Conservation (phyloP, 2,888 invertebrate genomes). For the Brachyopa scutellaris region DNA sequence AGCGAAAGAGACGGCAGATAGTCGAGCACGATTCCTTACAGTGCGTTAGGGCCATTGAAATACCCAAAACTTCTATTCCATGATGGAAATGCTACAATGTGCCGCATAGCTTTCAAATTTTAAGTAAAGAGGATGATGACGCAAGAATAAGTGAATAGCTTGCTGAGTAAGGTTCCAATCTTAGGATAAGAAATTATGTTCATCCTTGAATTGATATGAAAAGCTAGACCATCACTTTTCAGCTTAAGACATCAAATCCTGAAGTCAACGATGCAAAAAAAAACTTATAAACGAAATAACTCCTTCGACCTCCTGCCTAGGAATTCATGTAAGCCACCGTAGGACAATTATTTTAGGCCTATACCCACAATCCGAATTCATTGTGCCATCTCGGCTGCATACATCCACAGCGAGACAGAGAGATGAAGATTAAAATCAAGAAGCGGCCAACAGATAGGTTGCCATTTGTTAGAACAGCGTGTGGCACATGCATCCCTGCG, state of each 20-base stretch:
- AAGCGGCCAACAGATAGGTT: slow-evolving; percentile 74
- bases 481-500: slow-evolving; percentile 74
- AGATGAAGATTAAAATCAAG: slow-evolving; percentile 75
- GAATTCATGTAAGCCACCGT: slow-evolving; percentile 55
- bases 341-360: slow-evolving; percentile 59
- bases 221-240: too few species aligned
- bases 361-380: slow-evolving; percentile 5
- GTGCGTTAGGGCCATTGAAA: too few species aligned
- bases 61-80: too few species aligned
- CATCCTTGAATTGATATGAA: too few species aligned
- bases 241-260: slow-evolving; percentile 36
- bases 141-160: too few species aligned
- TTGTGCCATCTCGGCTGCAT: slow-evolving; percentile 33
- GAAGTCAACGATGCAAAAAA: background rate
- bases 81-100: too few species aligned
- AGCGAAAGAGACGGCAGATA: too few species aligned
- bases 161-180: too few species aligned
- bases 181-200: too few species aligned
- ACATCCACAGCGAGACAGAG: slow-evolving; percentile 43
- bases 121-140: too few species aligned
- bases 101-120: too few species aligned
- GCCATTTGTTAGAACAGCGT: slow-evolving; percentile 76
- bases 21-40: too few species aligned
- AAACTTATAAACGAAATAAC: background rate
- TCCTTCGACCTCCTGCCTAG: slow-evolving; percentile 44